A percentile compares a stretch with the other conserved stretches of the same genome.
phyloP scores from a whole-genome alignment of 2,797 vertebrate species.

The Gadopsis marmoratus region DNA sequence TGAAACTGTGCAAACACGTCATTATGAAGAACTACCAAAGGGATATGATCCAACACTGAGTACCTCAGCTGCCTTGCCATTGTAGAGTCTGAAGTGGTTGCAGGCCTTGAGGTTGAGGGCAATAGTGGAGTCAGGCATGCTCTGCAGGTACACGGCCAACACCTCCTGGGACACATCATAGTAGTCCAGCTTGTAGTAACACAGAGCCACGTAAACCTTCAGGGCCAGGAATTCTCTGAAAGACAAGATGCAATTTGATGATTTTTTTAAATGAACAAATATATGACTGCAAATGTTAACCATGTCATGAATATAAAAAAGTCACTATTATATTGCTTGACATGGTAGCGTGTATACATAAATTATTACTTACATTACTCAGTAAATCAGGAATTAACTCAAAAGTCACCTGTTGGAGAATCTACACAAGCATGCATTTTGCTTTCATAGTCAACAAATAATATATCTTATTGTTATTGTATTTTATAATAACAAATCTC shows the following conservation, averaged over 20 bases:
- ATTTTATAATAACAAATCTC: neutral
- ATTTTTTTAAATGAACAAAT: neutral
- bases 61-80: conserved; percentile 97
- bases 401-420: neutral
- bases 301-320: neutral
- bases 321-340: neutral
- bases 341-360: neutral
- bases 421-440: neutral
- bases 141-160: conserved; percentile 95
- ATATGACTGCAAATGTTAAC: neutral
- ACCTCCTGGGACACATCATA: conserved; percentile 98
- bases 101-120: conserved; percentile 98
- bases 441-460: neutral
- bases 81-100: conserved; percentile 97
- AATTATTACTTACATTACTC: neutral
- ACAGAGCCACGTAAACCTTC: conserved; percentile 97
- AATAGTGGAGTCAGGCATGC: conserved; percentile 95
- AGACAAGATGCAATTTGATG: neutral
- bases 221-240: conserved; percentile 94
- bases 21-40: neutral
- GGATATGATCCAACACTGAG: neutral
- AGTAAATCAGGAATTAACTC: neutral
- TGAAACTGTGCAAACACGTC: neutral
- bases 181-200: conserved; percentile 99
- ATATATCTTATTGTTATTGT: neutral